Conservation (phyloP, 30 jellyfish, hydroid and myxozoan species). For the Aurelia sp. region DNA sequence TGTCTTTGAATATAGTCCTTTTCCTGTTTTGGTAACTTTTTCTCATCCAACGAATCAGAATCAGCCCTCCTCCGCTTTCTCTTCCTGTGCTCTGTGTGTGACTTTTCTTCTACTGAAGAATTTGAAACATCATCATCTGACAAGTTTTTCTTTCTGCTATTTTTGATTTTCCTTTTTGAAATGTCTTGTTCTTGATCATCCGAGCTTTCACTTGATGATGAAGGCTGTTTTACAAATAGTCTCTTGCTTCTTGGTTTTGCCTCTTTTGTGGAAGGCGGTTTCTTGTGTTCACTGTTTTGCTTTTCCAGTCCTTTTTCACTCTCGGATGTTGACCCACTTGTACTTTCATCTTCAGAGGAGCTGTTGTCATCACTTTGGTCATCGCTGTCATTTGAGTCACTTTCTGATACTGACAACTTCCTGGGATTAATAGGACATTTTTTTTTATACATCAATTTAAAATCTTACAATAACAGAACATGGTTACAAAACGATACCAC, state of each 20-base stretch:
- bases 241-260: too few species aligned
- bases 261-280: too few species aligned
- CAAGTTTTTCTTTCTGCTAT: background rate
- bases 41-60: conserved; percentile 3
- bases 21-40: background rate
- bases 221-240: background rate
- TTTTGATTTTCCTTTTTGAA: background rate
- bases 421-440: too few species aligned
- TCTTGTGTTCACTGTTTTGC: too few species aligned
- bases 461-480: too few species aligned
- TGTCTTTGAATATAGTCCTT: background rate
- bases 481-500: too few species aligned
- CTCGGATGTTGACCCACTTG: too few species aligned
- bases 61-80: conserved; percentile 11
- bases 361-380: background rate
- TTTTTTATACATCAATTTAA: too few species aligned
- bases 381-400: background rate
- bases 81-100: background rate
- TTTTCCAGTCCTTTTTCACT: too few species aligned
- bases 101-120: background rate
- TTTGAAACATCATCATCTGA: background rate
- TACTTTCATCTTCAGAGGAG: background rate
- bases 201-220: background rate
- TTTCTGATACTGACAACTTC: too few species aligned
- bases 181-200: conserved; percentile 3